Conservation (phyloP, 2,888 invertebrate species). For the Zygaena filipendulae region DNA sequence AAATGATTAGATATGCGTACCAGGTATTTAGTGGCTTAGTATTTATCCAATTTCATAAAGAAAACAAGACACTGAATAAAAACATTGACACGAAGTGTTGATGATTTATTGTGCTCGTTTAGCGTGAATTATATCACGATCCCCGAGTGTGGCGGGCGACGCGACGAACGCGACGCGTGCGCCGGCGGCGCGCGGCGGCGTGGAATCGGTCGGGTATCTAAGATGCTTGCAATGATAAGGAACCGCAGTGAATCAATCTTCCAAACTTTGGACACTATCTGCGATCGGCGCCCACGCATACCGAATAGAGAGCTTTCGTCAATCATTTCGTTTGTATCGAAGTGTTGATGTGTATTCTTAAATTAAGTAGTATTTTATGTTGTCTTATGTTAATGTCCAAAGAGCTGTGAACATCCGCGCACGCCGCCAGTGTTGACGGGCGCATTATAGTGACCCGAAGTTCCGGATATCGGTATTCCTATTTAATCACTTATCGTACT, state of each 20-base stretch:
- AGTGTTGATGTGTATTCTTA: no score
- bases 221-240: conserved; percentile 47
- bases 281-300: conserved; percentile 38
- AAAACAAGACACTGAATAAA: conserved; percentile 30
- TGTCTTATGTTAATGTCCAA: no score
- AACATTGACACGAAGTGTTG: conserved; percentile 35
- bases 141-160: conserved; percentile 32
- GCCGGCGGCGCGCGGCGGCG: conserved; percentile 14
- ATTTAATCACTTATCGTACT: no score
- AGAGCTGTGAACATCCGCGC: no score
- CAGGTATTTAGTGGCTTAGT: no score
- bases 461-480: no score
- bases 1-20: no score
- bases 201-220: conserved; percentile 39
- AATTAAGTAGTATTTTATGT: no score
- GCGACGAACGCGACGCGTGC: no score
- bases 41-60: no score
- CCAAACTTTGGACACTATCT: conserved; percentile 42
- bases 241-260: conserved; percentile 58
- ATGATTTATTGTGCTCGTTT: conserved; percentile 49
- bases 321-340: conserved; percentile 24
- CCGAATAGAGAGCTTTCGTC: conserved; percentile 33
- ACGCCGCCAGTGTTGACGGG: no score
- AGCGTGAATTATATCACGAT: conserved; percentile 36
- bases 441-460: no score